phyloP scores from a whole-genome alignment of 1,140 invertebrate species.

The Zophobas morio region DNA sequence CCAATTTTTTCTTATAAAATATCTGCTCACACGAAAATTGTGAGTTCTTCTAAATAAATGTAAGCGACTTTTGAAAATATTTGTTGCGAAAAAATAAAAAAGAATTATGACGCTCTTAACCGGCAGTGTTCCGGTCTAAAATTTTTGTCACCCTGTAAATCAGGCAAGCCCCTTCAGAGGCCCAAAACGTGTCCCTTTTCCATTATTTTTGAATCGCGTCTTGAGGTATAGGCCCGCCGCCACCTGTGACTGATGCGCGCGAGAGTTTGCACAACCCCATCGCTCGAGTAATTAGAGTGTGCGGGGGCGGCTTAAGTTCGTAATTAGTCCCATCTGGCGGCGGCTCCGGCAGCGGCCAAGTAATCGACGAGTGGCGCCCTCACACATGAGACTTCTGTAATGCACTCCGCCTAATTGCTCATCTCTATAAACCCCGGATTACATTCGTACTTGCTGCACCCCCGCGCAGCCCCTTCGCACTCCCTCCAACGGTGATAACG shows the following conservation, averaged over 20 bases:
- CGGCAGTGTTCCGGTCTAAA: too few species aligned
- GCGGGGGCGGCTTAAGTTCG: slow-evolving; percentile 63
- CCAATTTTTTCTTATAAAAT: too few species aligned
- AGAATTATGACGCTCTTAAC: too few species aligned
- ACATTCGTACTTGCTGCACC: slow-evolving; percentile 53
- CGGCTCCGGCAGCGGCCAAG: slow-evolving; percentile 59
- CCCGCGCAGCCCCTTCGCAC: slow-evolving; percentile 29
- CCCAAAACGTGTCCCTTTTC: neutral
- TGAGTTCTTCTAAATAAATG: too few species aligned
- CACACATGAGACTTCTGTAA: slow-evolving; percentile 65
- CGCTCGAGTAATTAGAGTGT: slow-evolving; percentile 44
- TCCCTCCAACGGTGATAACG: slow-evolving; percentile 41
- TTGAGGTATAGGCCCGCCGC: slow-evolving; percentile 22
- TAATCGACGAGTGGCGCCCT: slow-evolving; percentile 63
- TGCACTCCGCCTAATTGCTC: slow-evolving; percentile 64
- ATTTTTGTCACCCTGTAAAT: too few species aligned
- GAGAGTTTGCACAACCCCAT: slow-evolving; percentile 37
- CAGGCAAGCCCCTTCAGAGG: too few species aligned
- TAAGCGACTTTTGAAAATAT: too few species aligned
- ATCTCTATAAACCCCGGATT: slow-evolving; percentile 64
- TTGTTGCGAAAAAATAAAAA: too few species aligned
- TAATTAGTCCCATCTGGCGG: slow-evolving; percentile 67
- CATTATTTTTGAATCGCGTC: slow-evolving; percentile 10
- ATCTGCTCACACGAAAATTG: too few species aligned
- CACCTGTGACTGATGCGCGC: slow-evolving; percentile 40